A percentile compares a stretch with the other conserved stretches of the same genome.
These are phyloP conservation scores for Eretmocerus hayati DNA, from an alignment of 2,888 invertebrate species.

Conservation along the genomic window DNA sequence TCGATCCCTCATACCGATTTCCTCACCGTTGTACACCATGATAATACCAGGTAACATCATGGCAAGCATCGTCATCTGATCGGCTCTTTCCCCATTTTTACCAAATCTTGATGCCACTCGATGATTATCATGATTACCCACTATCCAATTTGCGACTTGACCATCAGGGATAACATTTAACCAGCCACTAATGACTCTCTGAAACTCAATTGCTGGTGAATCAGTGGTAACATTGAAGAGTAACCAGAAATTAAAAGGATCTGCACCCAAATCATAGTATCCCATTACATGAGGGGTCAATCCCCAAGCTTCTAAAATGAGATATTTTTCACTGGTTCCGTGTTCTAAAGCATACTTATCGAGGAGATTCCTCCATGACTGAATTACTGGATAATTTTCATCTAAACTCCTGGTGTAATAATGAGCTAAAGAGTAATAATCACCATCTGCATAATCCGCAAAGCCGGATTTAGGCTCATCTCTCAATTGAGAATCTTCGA, in stretches of 20 bases:
- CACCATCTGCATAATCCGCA: conserved; percentile 24
- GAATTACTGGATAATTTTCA: conserved; percentile 43
- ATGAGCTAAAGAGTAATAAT: conserved; percentile 39
- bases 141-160: conserved; percentile 60
- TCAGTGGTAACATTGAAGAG: too few relatives aligned
- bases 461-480: conserved; percentile 35
- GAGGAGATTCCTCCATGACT: conserved; percentile 52
- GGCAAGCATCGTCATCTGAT: conserved; percentile 54
- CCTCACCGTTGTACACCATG: too few relatives aligned
- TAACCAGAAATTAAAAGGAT: too few relatives aligned
- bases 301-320: too few relatives aligned
- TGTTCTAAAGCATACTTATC: conserved; percentile 55
- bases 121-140: too few relatives aligned
- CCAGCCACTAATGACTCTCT: conserved; percentile 52
- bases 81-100: conserved; percentile 49
- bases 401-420: conserved; percentile 38
- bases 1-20: too few relatives aligned
- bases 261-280: too few relatives aligned
- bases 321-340: too few relatives aligned
- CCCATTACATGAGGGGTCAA: too few relatives aligned
- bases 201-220: conserved; percentile 52
- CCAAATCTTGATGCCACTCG: conserved; percentile 50
- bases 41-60: conserved; percentile 61
- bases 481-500: conserved; percentile 28
- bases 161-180: conserved; percentile 52